These are phyloP conservation scores for Aleadryas rufinucha DNA, from an alignment of 2,113 vertebrate species.

Conservation along the genomic window DNA sequence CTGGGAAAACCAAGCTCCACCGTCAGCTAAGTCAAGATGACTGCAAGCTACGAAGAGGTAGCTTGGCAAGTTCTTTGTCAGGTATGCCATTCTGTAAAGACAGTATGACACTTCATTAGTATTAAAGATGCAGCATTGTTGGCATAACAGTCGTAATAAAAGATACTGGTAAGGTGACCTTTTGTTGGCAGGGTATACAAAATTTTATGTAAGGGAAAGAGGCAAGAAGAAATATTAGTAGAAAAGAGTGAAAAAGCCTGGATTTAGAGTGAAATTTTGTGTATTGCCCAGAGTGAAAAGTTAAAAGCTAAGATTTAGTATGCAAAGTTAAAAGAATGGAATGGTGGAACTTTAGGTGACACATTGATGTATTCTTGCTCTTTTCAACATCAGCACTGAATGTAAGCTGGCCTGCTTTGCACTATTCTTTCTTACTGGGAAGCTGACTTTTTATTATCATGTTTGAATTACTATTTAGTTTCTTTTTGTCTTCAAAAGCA, in stretches of 20 bases:
- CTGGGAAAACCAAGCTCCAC: conserved; percentile 89
- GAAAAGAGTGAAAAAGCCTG: neutral
- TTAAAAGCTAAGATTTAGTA: neutral
- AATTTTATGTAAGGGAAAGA: neutral
- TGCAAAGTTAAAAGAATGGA: neutral
- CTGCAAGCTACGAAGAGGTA: conserved; percentile 84
- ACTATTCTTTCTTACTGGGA: neutral
- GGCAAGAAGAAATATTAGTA: neutral
- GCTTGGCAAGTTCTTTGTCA: conserved; percentile 83
- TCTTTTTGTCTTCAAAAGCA: neutral
- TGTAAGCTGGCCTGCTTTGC: neutral
- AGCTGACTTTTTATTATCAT: neutral
- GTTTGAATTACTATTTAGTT: neutral
- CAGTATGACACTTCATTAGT: neutral
- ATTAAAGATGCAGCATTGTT: neutral
- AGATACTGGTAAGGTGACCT: neutral
- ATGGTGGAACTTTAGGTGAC: neutral
- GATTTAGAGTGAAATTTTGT: neutral
- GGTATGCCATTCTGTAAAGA: conserved; percentile 68
- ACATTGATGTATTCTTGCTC: neutral
- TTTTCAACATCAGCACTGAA: neutral
- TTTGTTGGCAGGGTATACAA: neutral
- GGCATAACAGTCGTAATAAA: neutral
- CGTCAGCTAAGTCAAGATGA: conserved; percentile 94
- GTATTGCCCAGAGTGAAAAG: neutral